Conservation (phyloP, 2,113 vertebrate genomes). For the Pholis gunnellus region DNA sequence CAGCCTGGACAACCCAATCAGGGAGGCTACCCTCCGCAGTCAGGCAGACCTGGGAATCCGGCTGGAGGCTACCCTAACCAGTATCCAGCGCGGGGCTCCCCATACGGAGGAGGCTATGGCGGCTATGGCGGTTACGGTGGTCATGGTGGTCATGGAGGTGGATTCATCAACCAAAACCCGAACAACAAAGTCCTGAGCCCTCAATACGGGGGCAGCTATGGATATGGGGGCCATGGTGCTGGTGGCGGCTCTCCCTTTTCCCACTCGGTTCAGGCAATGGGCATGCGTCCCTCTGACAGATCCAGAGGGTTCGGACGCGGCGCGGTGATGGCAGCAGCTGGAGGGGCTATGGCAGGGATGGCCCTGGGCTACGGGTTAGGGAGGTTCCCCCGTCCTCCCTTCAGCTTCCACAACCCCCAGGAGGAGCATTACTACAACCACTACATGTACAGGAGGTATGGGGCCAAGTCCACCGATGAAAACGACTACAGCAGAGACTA, state of each 20-base stretch:
- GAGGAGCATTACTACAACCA: conserved; percentile 81
- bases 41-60: conserved; percentile 29
- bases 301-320: conserved; percentile 80
- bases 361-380: conserved; percentile 81
- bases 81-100: conserved; percentile 31
- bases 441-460: conserved; percentile 82
- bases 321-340: conserved; percentile 76
- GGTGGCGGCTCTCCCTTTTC: conserved; percentile 78
- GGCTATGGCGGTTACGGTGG: conserved; percentile 16
- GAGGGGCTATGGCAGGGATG: conserved; percentile 77
- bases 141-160: conserved; percentile 14
- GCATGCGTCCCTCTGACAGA: conserved; percentile 56
- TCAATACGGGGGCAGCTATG: conserved; percentile 73
- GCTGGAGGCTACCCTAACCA: conserved; percentile 22
- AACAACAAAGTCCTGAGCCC: conserved; percentile 81
- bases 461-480: conserved; percentile 59
- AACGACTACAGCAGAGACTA: conserved; percentile 77
- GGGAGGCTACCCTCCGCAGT: conserved; percentile 28
- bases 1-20: conserved; percentile 10
- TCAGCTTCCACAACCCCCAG: conserved; percentile 68
- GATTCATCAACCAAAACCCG: conserved; percentile 41
- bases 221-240: conserved; percentile 55
- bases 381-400: conserved; percentile 76
- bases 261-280: conserved; percentile 67
- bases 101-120: conserved; percentile 13